Conservation (phyloP, 2,797 vertebrate genomes). For the Acrocephalus scirpaceus region DNA sequence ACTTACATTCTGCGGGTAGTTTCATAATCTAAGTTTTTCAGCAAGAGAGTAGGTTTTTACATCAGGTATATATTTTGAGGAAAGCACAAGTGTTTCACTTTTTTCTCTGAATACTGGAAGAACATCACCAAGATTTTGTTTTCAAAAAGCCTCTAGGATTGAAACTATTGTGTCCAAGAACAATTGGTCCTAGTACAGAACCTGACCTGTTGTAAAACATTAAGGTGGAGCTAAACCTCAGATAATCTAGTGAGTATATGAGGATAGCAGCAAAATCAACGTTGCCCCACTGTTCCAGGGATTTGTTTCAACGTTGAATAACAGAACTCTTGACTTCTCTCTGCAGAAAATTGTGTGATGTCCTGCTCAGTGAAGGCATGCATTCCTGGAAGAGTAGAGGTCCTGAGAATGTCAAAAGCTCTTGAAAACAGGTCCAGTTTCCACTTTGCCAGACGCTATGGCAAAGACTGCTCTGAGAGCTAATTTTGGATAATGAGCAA, state of each 20-base stretch:
- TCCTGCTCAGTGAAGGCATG: background rate
- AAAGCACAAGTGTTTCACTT: background rate
- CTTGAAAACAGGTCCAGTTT: slow-evolving; percentile 68
- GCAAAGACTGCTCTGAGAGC: slow-evolving; percentile 34
- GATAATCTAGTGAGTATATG: background rate
- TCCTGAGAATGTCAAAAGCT: slow-evolving; percentile 70
- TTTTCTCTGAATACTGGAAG: background rate
- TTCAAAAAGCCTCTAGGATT: background rate
- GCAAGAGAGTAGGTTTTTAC: background rate
- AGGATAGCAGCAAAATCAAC: background rate
- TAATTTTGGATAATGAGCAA: slow-evolving; percentile 69
- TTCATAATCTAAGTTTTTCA: background rate
- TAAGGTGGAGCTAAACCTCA: background rate
- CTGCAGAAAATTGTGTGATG: background rate
- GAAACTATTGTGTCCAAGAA: background rate
- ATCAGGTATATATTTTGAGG: background rate
- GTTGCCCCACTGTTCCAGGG: background rate
- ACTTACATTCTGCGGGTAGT: background rate
- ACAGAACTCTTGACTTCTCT: background rate
- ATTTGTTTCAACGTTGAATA: fast-evolving
- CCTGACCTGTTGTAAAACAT: background rate
- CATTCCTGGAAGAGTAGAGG: slow-evolving; percentile 52
- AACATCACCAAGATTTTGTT: background rate
- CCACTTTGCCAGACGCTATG: slow-evolving; percentile 56
- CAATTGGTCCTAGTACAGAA: background rate